Base-by-base conservation (phyloP, 2,888 invertebrate genomes). In the Ornithoptera alexandrae region DNA sequence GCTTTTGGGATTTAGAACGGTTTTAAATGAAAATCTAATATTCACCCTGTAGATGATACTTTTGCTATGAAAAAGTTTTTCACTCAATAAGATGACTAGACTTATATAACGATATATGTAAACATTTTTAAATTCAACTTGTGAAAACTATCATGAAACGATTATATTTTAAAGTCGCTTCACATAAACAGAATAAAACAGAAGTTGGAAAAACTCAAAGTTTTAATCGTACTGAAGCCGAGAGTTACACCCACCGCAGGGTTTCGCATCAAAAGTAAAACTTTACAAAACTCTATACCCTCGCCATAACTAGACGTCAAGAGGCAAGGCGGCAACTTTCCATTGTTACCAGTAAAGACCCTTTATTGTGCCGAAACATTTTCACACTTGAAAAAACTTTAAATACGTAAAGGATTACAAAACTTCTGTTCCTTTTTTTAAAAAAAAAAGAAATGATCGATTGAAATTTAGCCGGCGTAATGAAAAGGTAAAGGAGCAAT, bases 401-500 rank as follows among this genome's bases (percentile, higher is more conserved):
- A 77, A 68, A 74, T 73, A 73, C 72, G 71, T 75, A 78, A 72
- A 74, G 72, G 70, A 75, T 75, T 76, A 74, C 71, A 60, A 67
- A 74, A 74, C 62, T 74, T 76, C 67, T 70, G 74, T 72, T 74
- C 74, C 74, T 77, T 78, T 76, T 69, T 57, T 64, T 60, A 22
- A 22, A 22, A 1, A 56, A 36, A 46, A 65, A 67, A 73, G 70
- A 70, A 75, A 78, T 72, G 75, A 78, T 74, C 75, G 73, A 84
- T 84, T 79, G 81, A 83, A 84, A 84, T 81, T 84, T 82, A 78
- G 81, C 78, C 78, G 77, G 71, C 69, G 78, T 86, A 88, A 89
- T 90, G 86, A 87, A 88, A 87, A 84, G 84, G 86, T 86, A 89
- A 90, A 89, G 85, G 82, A 83, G 84, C 88, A 88, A 87, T 92